phyloP scores from a whole-genome alignment of 92 coral and sea anemone genomes.

The Bergia sp. region DNA sequence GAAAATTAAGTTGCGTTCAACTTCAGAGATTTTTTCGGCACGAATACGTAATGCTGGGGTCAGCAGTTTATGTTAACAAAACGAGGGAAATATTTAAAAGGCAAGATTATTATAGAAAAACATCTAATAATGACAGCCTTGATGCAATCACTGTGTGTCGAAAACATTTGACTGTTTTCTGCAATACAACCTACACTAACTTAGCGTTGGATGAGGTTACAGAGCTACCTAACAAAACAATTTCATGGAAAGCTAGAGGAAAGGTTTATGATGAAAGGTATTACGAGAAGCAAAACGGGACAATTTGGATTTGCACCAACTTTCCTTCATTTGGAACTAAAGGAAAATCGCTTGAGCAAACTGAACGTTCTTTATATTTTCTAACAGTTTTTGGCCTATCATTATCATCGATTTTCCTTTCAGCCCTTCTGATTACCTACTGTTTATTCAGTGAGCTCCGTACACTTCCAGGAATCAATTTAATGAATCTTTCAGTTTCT shows the following conservation, averaged over 20 bases:
- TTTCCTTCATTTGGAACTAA: neutral
- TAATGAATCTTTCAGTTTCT: conserved; percentile 49
- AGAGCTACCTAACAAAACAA: conserved; percentile 20
- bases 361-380: neutral
- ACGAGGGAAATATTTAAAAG: neutral
- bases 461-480: conserved; percentile 62
- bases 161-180: conserved; percentile 21
- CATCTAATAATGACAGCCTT: neutral
- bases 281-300: conserved; percentile 16
- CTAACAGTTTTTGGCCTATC: conserved; percentile 53
- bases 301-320: conserved; percentile 36
- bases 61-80: neutral
- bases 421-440: conserved; percentile 55
- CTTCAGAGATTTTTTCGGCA: neutral
- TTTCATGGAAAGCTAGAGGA: conserved; percentile 38
- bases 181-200: conserved; percentile 48
- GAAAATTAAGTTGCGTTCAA: neutral
- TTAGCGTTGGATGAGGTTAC: conserved; percentile 30
- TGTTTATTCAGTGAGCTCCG: conserved; percentile 56
- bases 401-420: conserved; percentile 41
- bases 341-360: neutral
- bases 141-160: neutral
- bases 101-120: neutral
- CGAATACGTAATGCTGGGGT: neutral
- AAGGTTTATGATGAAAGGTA: conserved; percentile 23